Evolutionary conservation across 92 coral and sea anemone genomes (phyloP).

Genomic region (Epizoanthus scotinus): DNA sequence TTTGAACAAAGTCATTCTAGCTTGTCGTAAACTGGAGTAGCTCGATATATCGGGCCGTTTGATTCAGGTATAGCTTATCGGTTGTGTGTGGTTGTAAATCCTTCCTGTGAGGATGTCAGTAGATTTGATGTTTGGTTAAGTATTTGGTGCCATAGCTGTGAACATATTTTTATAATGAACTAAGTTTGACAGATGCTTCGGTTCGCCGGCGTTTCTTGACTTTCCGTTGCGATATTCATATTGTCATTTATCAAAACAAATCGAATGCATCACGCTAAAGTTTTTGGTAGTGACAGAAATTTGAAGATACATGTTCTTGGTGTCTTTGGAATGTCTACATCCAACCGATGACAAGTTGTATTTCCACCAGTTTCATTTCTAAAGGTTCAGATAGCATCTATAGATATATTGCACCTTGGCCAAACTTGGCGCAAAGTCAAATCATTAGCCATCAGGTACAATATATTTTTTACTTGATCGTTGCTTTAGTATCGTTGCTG

Average conservation of each 20-base stretch:
- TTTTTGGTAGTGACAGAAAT: not conserved
- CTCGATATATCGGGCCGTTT: not conserved
- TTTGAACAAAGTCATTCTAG: not conserved
- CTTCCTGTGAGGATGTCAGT: not conserved
- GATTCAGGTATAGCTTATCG: not conserved
- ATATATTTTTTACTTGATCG: not conserved
- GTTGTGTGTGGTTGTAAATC: slow-evolving; percentile 17
- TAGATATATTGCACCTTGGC: not conserved
- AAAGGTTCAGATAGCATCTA: not conserved
- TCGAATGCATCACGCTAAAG: not conserved
- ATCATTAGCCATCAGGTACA: too few relatives aligned
- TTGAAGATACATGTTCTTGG: not conserved
- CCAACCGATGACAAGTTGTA: not conserved
- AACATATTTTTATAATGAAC: not conserved
- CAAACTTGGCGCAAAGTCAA: too few relatives aligned
- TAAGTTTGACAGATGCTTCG: not conserved
- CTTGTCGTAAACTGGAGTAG: not conserved
- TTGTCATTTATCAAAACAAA: not conserved
- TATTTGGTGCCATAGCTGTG: not conserved
- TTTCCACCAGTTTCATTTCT: not conserved
- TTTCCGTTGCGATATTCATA: not conserved
- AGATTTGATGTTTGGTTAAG: slow-evolving; percentile 1
- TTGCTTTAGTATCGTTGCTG: not conserved
- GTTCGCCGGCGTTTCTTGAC: not conserved
- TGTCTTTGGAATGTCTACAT: not conserved